phyloP scores from a whole-genome alignment of 2,113 vertebrate genomes.

The Pao palembangensis region DNA sequence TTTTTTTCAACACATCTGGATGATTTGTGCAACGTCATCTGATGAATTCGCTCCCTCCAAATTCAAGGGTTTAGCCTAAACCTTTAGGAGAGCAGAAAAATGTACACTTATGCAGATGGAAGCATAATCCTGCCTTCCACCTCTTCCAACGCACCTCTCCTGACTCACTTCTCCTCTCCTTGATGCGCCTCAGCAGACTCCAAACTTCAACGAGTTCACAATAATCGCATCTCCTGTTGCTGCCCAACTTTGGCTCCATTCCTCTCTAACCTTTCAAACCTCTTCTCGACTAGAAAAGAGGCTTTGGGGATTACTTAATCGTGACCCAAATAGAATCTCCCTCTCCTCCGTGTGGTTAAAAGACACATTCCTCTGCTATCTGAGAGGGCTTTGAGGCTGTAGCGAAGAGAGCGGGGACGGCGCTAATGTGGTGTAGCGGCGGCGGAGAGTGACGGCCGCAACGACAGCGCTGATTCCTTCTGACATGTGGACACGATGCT shows the following conservation, averaged over 20 bases:
- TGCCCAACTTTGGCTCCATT: constrained; percentile 41
- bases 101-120: no score
- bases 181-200: not conserved
- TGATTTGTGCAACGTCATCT: no score
- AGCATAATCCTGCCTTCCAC: not conserved
- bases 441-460: constrained; percentile 42
- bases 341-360: constrained; percentile 39
- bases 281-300: constrained; percentile 46
- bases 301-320: constrained; percentile 69
- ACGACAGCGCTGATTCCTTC: constrained; percentile 52
- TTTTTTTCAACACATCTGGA: no score
- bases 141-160: constrained; percentile 22
- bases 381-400: constrained; percentile 52
- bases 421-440: constrained; percentile 39
- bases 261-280: constrained; percentile 62
- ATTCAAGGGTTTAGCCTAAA: no score
- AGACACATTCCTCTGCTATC: constrained; percentile 45
- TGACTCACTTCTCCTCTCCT: constrained; percentile 38
- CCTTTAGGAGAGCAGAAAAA: no score
- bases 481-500: constrained; percentile 50
- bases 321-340: constrained; percentile 57
- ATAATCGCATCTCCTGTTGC: constrained; percentile 47
- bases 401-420: constrained; percentile 16
- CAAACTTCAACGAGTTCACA: constrained; percentile 36
- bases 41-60: no score